Conservation (phyloP, 2,113 vertebrate species). For the Silurus glanis region DNA sequence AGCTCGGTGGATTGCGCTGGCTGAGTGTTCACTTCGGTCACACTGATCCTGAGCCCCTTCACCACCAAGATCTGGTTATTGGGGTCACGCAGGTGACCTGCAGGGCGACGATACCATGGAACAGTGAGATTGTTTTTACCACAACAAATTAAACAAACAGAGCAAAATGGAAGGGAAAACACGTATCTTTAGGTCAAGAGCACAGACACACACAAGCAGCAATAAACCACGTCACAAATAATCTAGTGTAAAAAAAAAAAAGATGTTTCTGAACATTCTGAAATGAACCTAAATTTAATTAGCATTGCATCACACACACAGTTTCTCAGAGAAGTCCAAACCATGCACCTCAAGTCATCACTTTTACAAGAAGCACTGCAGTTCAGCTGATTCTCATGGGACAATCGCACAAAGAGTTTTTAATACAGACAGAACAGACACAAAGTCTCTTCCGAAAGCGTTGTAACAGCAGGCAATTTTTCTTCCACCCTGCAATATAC, state of each 20-base stretch:
- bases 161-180: not conserved
- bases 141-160: not conserved
- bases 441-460: not conserved
- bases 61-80: slow-evolving; percentile 94
- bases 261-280: slow-evolving; percentile 25
- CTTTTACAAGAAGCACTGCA: not conserved
- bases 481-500: not conserved
- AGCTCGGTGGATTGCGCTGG: slow-evolving; percentile 71
- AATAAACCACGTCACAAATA: not conserved
- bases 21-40: slow-evolving; percentile 84
- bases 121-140: not conserved
- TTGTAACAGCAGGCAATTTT: not conserved
- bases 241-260: not conserved
- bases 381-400: not conserved
- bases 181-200: not conserved
- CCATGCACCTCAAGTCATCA: not conserved
- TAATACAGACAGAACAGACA: not conserved
- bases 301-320: not conserved
- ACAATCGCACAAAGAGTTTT: not conserved
- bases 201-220: not conserved
- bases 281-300: slow-evolving; percentile 28
- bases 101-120: slow-evolving; percentile 28
- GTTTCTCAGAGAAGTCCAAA: not conserved
- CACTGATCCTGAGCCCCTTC: slow-evolving; percentile 91
- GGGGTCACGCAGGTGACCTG: slow-evolving; percentile 92